A percentile compares a stretch with the other conserved stretches of the same genome.
Conservation (phyloP, 2,888 invertebrate species). For the Mesorhabditis belari region DNA sequence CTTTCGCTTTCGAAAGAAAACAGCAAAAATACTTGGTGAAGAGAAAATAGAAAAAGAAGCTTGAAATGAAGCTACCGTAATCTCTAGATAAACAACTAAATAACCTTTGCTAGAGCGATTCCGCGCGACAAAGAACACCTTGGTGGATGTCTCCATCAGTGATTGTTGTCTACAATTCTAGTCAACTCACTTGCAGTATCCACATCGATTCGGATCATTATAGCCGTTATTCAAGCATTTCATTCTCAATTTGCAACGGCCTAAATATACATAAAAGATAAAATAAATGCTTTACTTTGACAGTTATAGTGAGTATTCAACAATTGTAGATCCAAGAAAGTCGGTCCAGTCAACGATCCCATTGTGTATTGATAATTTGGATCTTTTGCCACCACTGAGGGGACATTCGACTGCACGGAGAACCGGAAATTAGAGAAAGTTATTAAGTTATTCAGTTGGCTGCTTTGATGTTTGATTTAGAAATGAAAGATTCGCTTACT, state of each 20-base stretch:
- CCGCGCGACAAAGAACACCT: too few relatives aligned
- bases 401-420: conserved; percentile 9
- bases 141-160: too few relatives aligned
- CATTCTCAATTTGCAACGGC: background rate
- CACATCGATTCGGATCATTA: background rate
- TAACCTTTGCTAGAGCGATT: too few relatives aligned
- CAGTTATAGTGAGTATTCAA: conserved; percentile 22
- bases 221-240: background rate
- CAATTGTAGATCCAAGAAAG: conserved; percentile 20
- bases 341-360: conserved; percentile 22
- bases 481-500: conserved; percentile 7
- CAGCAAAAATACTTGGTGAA: too few relatives aligned
- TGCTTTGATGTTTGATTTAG: too few relatives aligned
- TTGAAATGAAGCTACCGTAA: too few relatives aligned
- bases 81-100: too few relatives aligned
- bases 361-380: conserved; percentile 20
- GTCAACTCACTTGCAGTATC: background rate
- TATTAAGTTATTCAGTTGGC: too few relatives aligned
- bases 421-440: too few relatives aligned
- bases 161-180: too few relatives aligned
- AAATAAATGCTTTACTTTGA: conserved; percentile 3
- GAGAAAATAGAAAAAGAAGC: too few relatives aligned
- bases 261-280: background rate
- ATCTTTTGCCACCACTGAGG: conserved; percentile 22
- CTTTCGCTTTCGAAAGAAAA: too few relatives aligned